Conservation (phyloP, 1,140 invertebrate species). For the Heliothis subflexa region DNA sequence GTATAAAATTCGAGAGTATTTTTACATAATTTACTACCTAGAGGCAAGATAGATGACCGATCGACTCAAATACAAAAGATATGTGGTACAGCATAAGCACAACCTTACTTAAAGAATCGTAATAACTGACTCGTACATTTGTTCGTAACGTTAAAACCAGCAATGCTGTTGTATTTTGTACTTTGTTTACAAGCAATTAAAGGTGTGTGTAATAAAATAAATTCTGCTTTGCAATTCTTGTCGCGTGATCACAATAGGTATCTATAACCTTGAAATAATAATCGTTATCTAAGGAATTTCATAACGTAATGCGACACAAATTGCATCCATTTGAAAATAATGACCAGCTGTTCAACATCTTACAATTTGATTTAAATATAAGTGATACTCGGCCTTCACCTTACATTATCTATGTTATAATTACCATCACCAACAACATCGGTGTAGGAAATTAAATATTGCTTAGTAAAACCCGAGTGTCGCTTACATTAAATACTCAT, state of each 20-base stretch:
- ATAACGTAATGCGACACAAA: constrained; percentile 11
- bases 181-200: constrained; percentile 72
- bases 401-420: neutral
- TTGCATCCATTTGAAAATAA: constrained; percentile 15
- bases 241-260: constrained; percentile 13
- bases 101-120: constrained; percentile 69
- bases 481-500: constrained; percentile 37
- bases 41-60: constrained; percentile 66
- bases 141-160: constrained; percentile 61
- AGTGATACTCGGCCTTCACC: constrained; percentile 9
- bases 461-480: neutral
- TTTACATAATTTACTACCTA: constrained; percentile 56
- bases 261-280: neutral
- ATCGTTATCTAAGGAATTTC: neutral
- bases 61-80: constrained; percentile 62
- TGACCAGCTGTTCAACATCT: constrained; percentile 16
- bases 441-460: neutral
- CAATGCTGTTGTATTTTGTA: constrained; percentile 74
- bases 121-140: constrained; percentile 59
- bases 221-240: constrained; percentile 5
- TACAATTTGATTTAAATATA: constrained; percentile 21
- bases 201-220: constrained; percentile 24
- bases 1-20: constrained; percentile 63
- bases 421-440: neutral
- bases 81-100: constrained; percentile 74